phyloP scores from a whole-genome alignment of 2,113 vertebrate species.

The Aspiorhynchus laticeps region DNA sequence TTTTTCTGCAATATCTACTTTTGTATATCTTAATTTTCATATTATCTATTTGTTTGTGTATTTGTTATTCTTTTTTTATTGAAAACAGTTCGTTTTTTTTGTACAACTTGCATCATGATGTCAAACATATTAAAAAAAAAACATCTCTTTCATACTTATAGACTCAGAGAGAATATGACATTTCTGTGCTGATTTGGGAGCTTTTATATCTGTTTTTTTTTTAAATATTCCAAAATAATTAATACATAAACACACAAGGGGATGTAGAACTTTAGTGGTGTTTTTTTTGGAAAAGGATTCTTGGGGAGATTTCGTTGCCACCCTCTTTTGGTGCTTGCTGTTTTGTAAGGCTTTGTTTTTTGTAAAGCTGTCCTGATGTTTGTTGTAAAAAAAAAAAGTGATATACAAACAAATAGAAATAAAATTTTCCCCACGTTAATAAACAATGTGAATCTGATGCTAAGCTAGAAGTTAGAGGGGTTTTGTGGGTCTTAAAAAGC shows the following conservation, averaged over 20 bases:
- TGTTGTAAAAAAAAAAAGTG: neutral
- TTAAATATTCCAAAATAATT: neutral
- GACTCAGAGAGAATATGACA: neutral
- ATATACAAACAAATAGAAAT: neutral
- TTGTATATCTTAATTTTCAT: too few species aligned
- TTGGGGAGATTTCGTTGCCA: neutral
- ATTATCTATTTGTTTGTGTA: too few species aligned
- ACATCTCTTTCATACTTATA: neutral
- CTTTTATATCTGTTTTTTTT: neutral
- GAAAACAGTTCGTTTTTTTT: neutral
- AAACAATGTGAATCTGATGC: neutral
- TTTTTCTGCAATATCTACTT: neutral
- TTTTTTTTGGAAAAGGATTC: neutral
- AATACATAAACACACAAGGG: neutral
- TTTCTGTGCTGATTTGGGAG: neutral
- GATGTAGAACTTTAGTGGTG: neutral
- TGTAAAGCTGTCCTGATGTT: neutral
- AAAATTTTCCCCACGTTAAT: neutral
- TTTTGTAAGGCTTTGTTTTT: neutral
- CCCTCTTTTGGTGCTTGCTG: neutral
- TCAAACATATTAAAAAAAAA: neutral
- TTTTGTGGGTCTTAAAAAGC: too few species aligned
- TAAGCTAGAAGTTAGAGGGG: neutral
- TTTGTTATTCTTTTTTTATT: too few species aligned
- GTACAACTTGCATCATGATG: neutral